phyloP scores from a whole-genome alignment of 37 sponge, comb jelly and placozoan genomes.

The Crambe crambe region DNA sequence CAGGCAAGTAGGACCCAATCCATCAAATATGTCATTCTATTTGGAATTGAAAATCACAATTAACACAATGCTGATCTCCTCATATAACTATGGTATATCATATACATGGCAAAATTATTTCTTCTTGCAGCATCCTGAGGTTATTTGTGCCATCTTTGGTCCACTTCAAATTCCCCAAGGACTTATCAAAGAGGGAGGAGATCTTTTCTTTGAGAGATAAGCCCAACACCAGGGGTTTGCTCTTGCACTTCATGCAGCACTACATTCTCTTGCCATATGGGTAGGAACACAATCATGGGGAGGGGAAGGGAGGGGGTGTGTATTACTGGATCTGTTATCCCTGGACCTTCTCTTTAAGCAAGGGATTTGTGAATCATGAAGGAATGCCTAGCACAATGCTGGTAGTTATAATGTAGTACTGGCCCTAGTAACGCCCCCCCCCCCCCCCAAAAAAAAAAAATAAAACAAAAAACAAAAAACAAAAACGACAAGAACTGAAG shows the following conservation, averaged over 20 bases:
- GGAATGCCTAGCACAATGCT: no score
- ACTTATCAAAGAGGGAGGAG: not conserved
- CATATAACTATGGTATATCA: not conserved
- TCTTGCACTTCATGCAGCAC: constrained; percentile 58
- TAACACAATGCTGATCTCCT: no score
- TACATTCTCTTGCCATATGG: constrained; percentile 72
- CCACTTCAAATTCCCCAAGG: constrained; percentile 30
- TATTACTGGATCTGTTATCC: not conserved
- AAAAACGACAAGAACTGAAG: no score
- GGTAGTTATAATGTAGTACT: no score
- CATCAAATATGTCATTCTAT: no score
- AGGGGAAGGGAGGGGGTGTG: not conserved
- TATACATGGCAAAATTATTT: not conserved
- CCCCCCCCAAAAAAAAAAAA: no score
- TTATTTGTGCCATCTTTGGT: constrained; percentile 45
- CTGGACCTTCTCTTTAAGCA: no score
- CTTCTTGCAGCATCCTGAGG: constrained; percentile 39
- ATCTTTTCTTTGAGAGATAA: constrained; percentile 13
- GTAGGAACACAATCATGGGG: constrained; percentile 18
- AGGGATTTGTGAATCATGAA: no score
- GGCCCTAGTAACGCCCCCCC: no score
- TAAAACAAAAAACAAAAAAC: no score
- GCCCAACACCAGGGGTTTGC: not conserved
- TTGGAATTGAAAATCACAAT: no score
- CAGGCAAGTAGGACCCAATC: constrained; percentile 24